Conservation (phyloP, 2,113 vertebrate species). For the Otis tarda region DNA sequence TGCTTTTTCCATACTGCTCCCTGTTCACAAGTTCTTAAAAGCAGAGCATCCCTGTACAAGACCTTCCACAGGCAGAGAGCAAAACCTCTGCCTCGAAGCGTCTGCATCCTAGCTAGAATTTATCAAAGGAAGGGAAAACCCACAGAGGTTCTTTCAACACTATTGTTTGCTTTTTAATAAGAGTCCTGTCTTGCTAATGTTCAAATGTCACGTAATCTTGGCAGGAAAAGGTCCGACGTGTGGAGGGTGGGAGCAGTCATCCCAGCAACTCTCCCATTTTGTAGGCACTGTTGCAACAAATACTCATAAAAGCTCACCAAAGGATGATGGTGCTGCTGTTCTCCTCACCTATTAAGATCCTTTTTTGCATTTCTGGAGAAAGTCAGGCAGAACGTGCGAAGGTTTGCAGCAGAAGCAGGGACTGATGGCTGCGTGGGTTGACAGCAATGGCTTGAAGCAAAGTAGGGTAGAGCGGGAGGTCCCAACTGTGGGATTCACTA, state of each 20-base stretch:
- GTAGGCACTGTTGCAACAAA: neutral
- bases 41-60: neutral
- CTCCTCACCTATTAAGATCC: neutral
- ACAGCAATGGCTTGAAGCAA: neutral
- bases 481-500: neutral
- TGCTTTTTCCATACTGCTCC: neutral
- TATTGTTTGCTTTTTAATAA: neutral
- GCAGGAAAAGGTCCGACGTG: neutral
- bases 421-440: rapidly evolving
- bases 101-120: neutral
- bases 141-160: neutral
- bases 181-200: neutral
- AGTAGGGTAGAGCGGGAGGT: neutral
- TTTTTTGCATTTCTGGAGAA: neutral
- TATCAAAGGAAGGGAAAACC: neutral
- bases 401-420: neutral
- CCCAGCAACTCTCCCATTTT: neutral
- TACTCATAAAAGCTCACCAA: neutral
- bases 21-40: neutral
- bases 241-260: neutral
- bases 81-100: neutral
- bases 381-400: neutral
- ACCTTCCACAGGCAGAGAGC: neutral
- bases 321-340: neutral
- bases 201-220: neutral